phyloP scores from a whole-genome alignment of 2,113 vertebrate species.

The Pogona vitticeps region DNA sequence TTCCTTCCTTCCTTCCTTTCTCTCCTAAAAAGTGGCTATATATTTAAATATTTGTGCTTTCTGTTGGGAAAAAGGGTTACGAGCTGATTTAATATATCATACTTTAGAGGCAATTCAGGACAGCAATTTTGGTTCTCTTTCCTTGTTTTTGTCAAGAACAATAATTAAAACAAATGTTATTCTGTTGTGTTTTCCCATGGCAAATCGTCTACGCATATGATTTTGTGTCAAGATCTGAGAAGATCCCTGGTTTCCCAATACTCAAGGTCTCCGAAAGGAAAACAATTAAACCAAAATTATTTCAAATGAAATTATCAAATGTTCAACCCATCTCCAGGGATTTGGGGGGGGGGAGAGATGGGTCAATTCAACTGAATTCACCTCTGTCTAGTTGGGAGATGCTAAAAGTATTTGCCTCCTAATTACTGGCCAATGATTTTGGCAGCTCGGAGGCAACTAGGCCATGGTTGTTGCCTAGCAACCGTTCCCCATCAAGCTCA shows the following conservation, averaged over 20 bases:
- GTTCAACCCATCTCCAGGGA: neutral
- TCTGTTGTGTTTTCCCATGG: no score
- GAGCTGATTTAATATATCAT: conserved; percentile 44
- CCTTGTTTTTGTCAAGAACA: neutral
- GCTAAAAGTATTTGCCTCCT: neutral
- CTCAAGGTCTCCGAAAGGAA: neutral
- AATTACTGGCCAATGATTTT: no score
- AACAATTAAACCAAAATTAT: no score
- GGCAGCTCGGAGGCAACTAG: neutral
- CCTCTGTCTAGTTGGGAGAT: no score
- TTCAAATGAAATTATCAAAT: neutral
- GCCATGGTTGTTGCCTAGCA: neutral
- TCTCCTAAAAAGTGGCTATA: conserved; percentile 8
- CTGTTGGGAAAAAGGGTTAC: conserved; percentile 32
- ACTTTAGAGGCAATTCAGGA: conserved; percentile 14
- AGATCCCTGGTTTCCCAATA: neutral
- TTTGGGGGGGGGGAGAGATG: neutral
- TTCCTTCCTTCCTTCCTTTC: no score
- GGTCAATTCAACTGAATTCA: no score
- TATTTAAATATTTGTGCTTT: conserved; percentile 49
- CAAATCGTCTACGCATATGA: neutral
- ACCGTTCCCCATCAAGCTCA: no score
- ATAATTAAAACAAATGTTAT: conserved; percentile 16
- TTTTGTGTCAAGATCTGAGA: neutral
- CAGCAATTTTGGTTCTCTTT: neutral